Evolutionary conservation across 2,113 vertebrate species (phyloP).

Genomic region (Oxyruncus cristatus): DNA sequence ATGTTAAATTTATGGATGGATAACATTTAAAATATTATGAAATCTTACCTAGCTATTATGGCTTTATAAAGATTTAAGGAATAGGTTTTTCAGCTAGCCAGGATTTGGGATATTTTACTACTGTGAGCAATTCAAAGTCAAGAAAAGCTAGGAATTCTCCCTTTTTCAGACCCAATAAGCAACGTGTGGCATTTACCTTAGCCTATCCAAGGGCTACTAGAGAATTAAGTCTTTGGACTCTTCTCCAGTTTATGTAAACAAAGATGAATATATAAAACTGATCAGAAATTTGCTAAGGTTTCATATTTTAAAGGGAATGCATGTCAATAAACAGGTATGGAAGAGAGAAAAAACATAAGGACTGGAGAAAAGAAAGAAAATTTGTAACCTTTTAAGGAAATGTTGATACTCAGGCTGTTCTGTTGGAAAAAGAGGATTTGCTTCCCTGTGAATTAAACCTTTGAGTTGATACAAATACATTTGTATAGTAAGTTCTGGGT

Average conservation of each 20-base stretch:
- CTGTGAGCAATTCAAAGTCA: neutral
- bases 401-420: neutral
- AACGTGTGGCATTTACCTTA: neutral
- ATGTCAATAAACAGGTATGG: neutral
- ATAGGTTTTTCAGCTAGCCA: neutral
- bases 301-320: neutral
- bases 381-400: neutral
- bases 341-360: neutral
- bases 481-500: neutral
- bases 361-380: neutral
- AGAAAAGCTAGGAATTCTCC: neutral
- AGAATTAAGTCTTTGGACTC: neutral
- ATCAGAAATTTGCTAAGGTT: neutral
- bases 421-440: neutral
- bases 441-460: neutral
- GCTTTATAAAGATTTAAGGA: neutral
- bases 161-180: neutral
- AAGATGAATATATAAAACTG: neutral
- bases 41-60: neutral
- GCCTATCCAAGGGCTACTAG: neutral
- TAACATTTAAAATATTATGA: neutral
- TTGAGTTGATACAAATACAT: neutral
- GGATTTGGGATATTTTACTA: neutral
- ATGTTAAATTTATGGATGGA: neutral
- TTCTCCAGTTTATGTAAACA: neutral